Base-by-base conservation (phyloP, 2,797 vertebrate species). In the Synaphobranchus kaupii region DNA sequence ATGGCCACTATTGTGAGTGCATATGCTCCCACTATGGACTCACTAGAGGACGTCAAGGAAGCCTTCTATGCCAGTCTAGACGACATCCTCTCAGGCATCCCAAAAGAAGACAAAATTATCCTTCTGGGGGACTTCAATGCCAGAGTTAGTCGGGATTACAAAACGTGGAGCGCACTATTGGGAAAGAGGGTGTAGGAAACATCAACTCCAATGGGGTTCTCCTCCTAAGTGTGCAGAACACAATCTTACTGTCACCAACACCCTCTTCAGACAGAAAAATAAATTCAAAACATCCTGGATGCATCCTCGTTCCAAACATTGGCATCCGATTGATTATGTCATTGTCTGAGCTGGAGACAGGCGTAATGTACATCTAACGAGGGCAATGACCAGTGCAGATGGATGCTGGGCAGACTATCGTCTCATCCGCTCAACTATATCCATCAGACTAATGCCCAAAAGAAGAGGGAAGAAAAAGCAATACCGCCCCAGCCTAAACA, bases 301-400 rank as follows among this genome's bases (percentile, higher is more conserved):
- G 39, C 39, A 39, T 39, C 39, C 39, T 39, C 48, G 25, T 8
- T 89, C 28, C 9, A 89, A 85, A 68, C 83, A 54, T 0, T 88
- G 85, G 82, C 82, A 89, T 56, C 28, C 83, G 8, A 89, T 89
- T 54, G 39, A 82, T 85, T 39, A 39, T 39, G 86, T 84, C 66
- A 87, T 85, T 84, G 63, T 89, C 17, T 0, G 50, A 56, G 78
- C 80, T 78, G 44, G 80, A 52, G 86, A 89, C 44, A 52, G 78
- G 63, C 20, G 10, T 52, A 50, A 50, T 54, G 31, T 63, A 63
- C 3, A 54, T 20, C 22, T 86, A n/a, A n/a, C n/a, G 68, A 73
- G 84, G 84, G 31, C 84, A 44, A 85, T 73, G 84, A 66, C 28
- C 39, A 6, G 58, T 47, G 20, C 58, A 85, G 63, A 66, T 44